These are phyloP conservation scores for Hypomecis atomaria DNA, from an alignment of 2,888 invertebrate species.

Conservation along the genomic window DNA sequence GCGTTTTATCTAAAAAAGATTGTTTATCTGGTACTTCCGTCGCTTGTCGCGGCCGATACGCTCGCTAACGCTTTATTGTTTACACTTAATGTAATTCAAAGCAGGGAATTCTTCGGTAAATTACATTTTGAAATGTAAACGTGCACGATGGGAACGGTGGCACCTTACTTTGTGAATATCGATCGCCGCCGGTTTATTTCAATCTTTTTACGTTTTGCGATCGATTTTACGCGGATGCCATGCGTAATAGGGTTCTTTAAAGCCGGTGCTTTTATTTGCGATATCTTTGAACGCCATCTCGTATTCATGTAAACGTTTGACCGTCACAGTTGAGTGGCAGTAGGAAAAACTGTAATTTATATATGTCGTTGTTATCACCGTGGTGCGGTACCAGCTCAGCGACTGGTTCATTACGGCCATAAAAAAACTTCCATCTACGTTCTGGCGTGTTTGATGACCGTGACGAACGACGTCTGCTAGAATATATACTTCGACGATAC, in stretches of 20 bases:
- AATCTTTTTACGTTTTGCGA: conserved; percentile 71
- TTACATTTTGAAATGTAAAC: conserved; percentile 81
- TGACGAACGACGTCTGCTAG: conserved; percentile 42
- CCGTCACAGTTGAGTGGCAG: conserved; percentile 36
- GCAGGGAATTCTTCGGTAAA: conserved; percentile 82
- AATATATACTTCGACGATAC: conserved; percentile 28
- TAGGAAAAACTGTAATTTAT: conserved; percentile 40
- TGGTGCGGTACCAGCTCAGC: conserved; percentile 20
- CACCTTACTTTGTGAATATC: conserved; percentile 71
- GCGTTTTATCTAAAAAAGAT: conserved; percentile 83
- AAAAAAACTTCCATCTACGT: conserved; percentile 39
- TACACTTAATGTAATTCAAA: conserved; percentile 84
- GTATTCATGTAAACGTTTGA: conserved; percentile 32
- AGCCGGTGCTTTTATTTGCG: conserved; percentile 47
- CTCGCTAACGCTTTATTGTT: conserved; percentile 81
- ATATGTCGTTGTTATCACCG: conserved; percentile 33
- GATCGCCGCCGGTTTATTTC: conserved; percentile 67
- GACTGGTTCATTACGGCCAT: conserved; percentile 27
- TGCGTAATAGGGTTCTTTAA: conserved; percentile 67
- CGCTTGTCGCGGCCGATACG: conserved; percentile 80
- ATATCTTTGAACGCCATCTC: conserved; percentile 39
- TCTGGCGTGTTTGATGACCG: conserved; percentile 43
- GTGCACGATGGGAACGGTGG: conserved; percentile 59
- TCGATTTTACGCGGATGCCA: conserved; percentile 73
- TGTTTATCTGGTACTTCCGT: conserved; percentile 83